Evolutionary conservation across 1,140 invertebrate species (phyloP).

Genomic region (Eufriesea mexicana): DNA sequence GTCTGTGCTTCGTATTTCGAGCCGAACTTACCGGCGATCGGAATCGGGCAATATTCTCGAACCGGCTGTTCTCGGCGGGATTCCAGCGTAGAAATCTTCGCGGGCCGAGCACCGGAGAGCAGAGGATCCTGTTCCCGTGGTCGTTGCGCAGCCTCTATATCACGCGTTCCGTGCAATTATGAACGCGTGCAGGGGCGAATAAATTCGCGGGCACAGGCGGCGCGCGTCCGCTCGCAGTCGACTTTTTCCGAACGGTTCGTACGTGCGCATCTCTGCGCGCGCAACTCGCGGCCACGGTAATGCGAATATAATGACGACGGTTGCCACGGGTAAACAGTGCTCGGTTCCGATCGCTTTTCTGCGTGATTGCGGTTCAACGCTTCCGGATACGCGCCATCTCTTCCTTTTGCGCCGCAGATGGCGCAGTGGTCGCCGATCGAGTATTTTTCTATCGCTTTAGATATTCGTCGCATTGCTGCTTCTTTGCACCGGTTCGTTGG

Average conservation of each 20-base stretch:
- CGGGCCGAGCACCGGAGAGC: too few species aligned
- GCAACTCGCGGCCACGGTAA: conserved; percentile 53
- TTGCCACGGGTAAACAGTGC: conserved; percentile 61
- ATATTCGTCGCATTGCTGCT: too few species aligned
- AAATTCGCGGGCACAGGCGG: not conserved
- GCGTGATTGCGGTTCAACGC: conserved; percentile 5
- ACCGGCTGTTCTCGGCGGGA: too few species aligned
- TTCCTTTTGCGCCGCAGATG: conserved; percentile 5
- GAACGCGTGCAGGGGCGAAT: not conserved
- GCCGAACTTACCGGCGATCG: too few species aligned
- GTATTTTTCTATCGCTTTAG: too few species aligned
- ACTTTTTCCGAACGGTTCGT: conserved; percentile 13
- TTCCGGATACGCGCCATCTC: conserved; percentile 10
- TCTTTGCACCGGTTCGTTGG: too few species aligned
- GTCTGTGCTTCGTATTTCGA: too few species aligned
- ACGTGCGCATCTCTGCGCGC: conserved; percentile 6
- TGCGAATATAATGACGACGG: conserved; percentile 72
- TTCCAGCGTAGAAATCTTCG: too few species aligned
- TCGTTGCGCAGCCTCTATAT: not conserved
- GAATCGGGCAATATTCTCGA: too few species aligned
- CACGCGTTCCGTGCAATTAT: not conserved
- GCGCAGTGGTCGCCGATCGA: too few species aligned
- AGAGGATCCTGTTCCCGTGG: not conserved
- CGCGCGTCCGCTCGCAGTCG: not conserved
- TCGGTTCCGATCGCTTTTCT: conserved; percentile 17